Evolutionary conservation across 2,888 invertebrate species (phyloP).

Genomic region (Heliconius ismenius): DNA sequence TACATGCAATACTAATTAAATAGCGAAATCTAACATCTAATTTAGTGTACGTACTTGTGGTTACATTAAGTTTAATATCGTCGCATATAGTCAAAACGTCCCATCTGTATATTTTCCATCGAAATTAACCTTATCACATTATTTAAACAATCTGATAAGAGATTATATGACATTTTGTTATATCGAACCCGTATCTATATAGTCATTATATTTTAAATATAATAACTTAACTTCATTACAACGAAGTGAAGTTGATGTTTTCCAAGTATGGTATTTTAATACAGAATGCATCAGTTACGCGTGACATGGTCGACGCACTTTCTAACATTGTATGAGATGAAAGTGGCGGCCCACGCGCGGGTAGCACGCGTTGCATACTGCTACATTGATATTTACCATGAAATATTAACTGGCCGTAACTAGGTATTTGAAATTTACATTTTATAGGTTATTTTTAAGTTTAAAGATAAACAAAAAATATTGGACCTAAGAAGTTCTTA

Average conservation of each 20-base stretch:
- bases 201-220: too few species aligned
- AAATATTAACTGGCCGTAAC: not conserved
- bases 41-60: not conserved
- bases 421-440: not conserved
- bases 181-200: not conserved
- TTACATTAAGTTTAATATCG: not conserved
- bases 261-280: slow-evolving; percentile 1
- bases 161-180: not conserved
- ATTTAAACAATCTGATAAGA: not conserved
- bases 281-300: slow-evolving; percentile 18
- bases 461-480: not conserved
- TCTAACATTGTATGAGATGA: slow-evolving; percentile 44
- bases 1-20: not conserved
- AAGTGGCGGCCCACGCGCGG: slow-evolving; percentile 38
- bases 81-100: not conserved
- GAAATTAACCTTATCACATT: not conserved
- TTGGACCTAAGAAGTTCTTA: too few species aligned
- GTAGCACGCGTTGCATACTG: not conserved
- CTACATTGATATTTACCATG: not conserved
- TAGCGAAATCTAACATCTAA: not conserved
- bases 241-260: not conserved
- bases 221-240: not conserved
- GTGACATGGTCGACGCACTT: slow-evolving; percentile 41
- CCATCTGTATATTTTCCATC: not conserved
- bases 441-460: not conserved